Evolutionary conservation across 2,888 invertebrate species (phyloP), one percentile per base, ranked within the genome.

Genomic region (Steinernema carpocapsae): DNA sequence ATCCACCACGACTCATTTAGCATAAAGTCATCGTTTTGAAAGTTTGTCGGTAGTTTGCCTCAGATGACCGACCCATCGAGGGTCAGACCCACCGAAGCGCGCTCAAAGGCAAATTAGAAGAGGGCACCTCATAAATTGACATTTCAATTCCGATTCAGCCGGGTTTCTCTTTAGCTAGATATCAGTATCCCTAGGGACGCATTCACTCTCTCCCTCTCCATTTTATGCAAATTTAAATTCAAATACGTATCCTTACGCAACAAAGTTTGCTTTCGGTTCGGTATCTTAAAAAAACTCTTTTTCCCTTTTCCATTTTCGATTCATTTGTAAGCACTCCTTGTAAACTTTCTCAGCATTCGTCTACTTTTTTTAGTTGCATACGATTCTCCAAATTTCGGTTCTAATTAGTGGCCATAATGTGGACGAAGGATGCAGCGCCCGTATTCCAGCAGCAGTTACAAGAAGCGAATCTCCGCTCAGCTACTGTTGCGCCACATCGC

Each of bases 161-260:
- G 56, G 4, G 51, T 26, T 32, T 32, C 64, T 32, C 64, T 1
- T 29, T 64, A 32, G 64, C 26, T 29, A 64, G 29, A 64, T 32
- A 32, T 29, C 29, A 29, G 3, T n/a, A 1, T 32, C 64, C 64
- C 64, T 2, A 6, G 64, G 64, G 64, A 64, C 64, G 32, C 6
- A 64, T 64, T 64, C 4, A 14, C 32, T 32, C 32, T 32, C 32
- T 32, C 6, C 64, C 37, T 17, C 14, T n/a, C 17, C 48, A 7
- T 48, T 48, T n/a, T 64, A 64, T 64, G 64, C 64, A 64, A 64
- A 64, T 64, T 29, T 32, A 64, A 26, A 64, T n/a, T 14, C 48
- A 48, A 7, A 48, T 37, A 37, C 37, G 48, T 4, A 14, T 14
- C 14, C 48, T 48, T 48, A 37, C 37, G 48, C 48, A 48, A n/a